A percentile compares a stretch with the other conserved stretches of the same genome.
These are phyloP conservation scores for Spermophilus dauricus DNA, from an alignment of 2,113 vertebrate genomes.

Conservation along the genomic window DNA sequence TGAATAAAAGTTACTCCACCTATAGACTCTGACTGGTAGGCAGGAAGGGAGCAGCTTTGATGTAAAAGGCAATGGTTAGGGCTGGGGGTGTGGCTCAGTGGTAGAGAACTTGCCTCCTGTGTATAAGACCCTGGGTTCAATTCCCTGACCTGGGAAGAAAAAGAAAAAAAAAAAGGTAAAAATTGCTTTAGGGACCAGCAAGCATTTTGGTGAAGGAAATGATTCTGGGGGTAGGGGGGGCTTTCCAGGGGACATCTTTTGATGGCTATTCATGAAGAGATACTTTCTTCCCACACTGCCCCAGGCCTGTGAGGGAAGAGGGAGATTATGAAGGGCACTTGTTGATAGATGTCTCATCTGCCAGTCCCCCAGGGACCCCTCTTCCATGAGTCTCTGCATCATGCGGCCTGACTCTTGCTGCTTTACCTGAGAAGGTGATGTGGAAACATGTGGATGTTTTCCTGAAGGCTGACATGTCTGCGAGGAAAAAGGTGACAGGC, in stretches of 20 bases:
- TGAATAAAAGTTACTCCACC: background rate
- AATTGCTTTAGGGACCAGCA: background rate
- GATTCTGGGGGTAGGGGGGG: background rate
- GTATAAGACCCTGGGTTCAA: background rate
- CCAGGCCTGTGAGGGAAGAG: background rate
- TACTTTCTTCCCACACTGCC: background rate
- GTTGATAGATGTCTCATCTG: background rate
- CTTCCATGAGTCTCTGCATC: background rate
- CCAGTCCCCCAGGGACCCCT: background rate
- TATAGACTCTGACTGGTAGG: background rate
- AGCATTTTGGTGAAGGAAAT: background rate
- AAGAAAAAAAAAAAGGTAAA: background rate
- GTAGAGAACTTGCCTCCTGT: background rate
- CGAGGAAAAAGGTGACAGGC: background rate
- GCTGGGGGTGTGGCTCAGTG: background rate
- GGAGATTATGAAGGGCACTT: background rate
- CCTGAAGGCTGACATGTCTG: background rate
- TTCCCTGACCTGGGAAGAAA: no score
- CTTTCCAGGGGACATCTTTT: background rate
- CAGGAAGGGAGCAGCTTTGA: background rate
- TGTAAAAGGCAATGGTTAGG: background rate
- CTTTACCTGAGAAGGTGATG: background rate
- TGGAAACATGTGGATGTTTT: background rate
- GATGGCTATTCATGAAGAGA: background rate
- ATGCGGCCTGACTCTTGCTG: background rate